Percentiles rank a stretch among this genome's conserved stretches.
Conservation (phyloP, 1,140 invertebrate genomes). For the Euglossa dilemma region DNA sequence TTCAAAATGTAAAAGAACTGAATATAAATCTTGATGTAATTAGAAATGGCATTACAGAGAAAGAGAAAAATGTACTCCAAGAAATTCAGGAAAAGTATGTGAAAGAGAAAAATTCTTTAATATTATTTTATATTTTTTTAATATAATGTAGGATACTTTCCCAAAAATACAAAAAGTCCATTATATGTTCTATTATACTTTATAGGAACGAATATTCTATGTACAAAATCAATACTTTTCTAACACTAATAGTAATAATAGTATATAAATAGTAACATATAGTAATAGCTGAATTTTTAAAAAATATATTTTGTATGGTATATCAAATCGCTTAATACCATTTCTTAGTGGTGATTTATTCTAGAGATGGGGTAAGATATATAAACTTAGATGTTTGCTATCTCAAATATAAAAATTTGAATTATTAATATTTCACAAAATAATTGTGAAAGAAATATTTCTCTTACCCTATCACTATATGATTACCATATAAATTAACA, state of each 20-base stretch:
- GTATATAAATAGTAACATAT: not conserved
- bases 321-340: not conserved
- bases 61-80: slow-evolving; percentile 84
- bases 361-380: not conserved
- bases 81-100: slow-evolving; percentile 86
- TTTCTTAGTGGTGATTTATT: not conserved
- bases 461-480: not conserved
- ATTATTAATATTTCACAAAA: not conserved
- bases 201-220: not conserved
- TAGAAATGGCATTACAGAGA: slow-evolving; percentile 83
- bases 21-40: slow-evolving; percentile 83
- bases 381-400: not conserved
- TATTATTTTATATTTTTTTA: not conserved
- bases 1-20: slow-evolving; percentile 85
- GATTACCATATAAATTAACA: not conserved
- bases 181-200: not conserved
- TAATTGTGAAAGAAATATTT: not conserved
- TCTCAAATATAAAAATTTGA: not conserved
- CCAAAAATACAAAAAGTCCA: not conserved
- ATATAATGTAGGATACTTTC: not conserved
- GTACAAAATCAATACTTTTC: not conserved
- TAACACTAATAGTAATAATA: not conserved
- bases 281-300: not conserved
- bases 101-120: not conserved
- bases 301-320: not conserved